Conservation (phyloP, 2,888 invertebrate genomes). For the Plutella xylostella region DNA sequence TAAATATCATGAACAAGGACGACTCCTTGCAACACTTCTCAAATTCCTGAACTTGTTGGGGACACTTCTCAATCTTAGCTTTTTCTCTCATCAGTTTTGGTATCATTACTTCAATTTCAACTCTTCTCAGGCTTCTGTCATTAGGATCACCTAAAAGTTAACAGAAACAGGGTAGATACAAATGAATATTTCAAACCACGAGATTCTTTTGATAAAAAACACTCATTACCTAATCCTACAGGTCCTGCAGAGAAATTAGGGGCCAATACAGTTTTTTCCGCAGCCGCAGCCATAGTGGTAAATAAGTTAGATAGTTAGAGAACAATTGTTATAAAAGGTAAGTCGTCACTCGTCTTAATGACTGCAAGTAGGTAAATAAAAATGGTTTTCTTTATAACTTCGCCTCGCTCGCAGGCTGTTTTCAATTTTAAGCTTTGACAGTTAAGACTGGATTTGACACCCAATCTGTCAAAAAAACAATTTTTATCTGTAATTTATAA, state of each 20-base stretch:
- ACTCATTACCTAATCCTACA: slow-evolving; percentile 63
- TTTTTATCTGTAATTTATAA: too few species aligned
- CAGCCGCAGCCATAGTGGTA: not conserved
- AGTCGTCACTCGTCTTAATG: too few species aligned
- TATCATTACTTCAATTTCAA: slow-evolving; percentile 89
- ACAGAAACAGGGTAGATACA: not conserved
- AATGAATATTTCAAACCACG: not conserved
- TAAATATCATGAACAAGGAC: slow-evolving; percentile 77
- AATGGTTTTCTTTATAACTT: too few species aligned
- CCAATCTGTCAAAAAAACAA: too few species aligned
- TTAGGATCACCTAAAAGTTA: slow-evolving; percentile 83
- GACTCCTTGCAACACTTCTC: slow-evolving; percentile 79
- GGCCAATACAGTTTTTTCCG: slow-evolving; percentile 46
- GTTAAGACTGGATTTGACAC: too few species aligned
- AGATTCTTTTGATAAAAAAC: slow-evolving; percentile 5
- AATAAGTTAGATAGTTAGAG: not conserved
- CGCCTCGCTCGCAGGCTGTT: too few species aligned
- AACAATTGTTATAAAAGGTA: too few species aligned
- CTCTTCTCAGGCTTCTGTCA: slow-evolving; percentile 84
- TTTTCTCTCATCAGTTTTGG: slow-evolving; percentile 90
- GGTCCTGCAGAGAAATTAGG: slow-evolving; percentile 61
- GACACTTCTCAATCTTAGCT: slow-evolving; percentile 84
- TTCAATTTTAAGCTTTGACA: too few species aligned
- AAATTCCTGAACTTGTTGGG: slow-evolving; percentile 76
- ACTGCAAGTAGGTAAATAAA: too few species aligned